phyloP scores from a whole-genome alignment of 2,797 vertebrate genomes.

The Nannoperca australis region DNA sequence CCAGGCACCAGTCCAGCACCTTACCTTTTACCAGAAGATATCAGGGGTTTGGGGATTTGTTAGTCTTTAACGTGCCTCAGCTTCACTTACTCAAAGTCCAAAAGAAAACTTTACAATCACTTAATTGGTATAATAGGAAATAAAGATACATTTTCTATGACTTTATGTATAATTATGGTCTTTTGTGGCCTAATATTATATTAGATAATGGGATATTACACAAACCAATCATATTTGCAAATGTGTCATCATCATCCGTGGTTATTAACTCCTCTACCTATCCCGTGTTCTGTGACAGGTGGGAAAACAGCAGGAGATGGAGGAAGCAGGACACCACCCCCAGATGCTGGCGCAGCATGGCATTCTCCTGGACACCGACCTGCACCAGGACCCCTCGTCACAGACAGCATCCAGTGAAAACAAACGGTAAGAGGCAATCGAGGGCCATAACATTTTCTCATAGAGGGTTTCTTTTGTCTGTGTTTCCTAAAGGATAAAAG shows the following conservation, averaged over 20 bases:
- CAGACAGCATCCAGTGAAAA: constrained; percentile 34
- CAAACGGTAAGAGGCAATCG: constrained; percentile 58
- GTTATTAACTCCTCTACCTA: not conserved
- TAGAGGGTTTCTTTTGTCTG: not conserved
- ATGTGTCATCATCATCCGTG: not conserved
- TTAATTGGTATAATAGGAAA: not conserved
- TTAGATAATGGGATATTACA: not conserved
- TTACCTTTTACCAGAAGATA: not conserved
- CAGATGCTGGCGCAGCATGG: constrained; percentile 85
- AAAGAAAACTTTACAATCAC: not conserved
- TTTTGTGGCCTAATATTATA: constrained; percentile 4
- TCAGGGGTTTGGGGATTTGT: not conserved
- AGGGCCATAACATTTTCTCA: not conserved
- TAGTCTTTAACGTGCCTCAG: not conserved
- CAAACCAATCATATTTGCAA: not conserved
- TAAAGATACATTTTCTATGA: not conserved
- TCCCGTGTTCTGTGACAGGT: constrained; percentile 72
- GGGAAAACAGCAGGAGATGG: constrained; percentile 89
- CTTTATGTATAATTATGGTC: not conserved
- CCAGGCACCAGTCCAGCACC: not conserved
- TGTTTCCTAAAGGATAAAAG: not conserved
- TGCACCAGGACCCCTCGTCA: constrained; percentile 41
- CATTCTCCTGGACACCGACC: constrained; percentile 91
- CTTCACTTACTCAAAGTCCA: not conserved
- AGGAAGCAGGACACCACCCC: constrained; percentile 85